Evolutionary conservation across 2,888 invertebrate genomes (phyloP).

Genomic region (Nemoura dubitans): DNA sequence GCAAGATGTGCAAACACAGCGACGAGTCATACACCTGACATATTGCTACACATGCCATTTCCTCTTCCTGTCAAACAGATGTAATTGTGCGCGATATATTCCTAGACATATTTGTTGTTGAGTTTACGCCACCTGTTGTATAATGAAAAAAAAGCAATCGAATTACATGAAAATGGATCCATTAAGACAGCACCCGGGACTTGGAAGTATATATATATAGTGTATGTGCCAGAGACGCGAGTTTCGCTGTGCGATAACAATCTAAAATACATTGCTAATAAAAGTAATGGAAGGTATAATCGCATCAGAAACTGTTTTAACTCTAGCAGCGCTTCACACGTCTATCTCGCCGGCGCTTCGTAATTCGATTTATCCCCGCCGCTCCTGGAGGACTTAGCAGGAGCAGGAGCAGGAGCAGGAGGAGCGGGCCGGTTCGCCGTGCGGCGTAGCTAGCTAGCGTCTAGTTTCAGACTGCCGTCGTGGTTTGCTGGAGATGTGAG

Average conservation of each 20-base stretch:
- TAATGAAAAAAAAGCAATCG: background rate
- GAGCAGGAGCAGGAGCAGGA: background rate
- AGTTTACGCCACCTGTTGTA: background rate
- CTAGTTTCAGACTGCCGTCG: slow-evolving; percentile 7
- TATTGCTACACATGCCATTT: background rate
- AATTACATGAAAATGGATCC: background rate
- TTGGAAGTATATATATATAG: no score
- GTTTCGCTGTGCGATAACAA: background rate
- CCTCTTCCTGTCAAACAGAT: background rate
- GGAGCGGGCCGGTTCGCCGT: background rate
- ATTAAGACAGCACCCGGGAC: background rate
- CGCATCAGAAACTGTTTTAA: background rate
- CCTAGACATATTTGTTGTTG: background rate
- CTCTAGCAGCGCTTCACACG: background rate
- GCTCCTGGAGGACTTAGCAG: background rate
- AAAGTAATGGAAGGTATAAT: slow-evolving; percentile 7
- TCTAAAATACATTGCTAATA: background rate
- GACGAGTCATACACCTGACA: background rate
- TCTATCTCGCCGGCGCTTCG: background rate
- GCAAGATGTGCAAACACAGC: background rate
- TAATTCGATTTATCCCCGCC: slow-evolving; percentile 13
- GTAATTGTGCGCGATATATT: background rate
- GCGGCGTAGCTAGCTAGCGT: background rate
- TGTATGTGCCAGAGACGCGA: background rate
- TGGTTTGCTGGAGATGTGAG: slow-evolving; percentile 26